Conservation (phyloP, 1,140 invertebrate genomes). For the Phortica variegata region DNA sequence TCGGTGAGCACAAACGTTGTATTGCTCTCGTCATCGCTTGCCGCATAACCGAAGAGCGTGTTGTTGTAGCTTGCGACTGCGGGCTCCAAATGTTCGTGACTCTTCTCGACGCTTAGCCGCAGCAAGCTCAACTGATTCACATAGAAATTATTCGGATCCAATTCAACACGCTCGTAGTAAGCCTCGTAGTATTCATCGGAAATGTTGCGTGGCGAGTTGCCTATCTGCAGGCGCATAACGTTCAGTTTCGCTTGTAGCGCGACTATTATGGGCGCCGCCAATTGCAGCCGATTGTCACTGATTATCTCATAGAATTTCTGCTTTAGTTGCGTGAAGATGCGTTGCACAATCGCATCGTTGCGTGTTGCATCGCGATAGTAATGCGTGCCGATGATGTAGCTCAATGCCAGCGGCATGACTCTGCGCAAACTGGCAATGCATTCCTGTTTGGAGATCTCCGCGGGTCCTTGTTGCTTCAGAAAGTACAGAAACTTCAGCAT, state of each 20-base stretch:
- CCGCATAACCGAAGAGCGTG: background rate
- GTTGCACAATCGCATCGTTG: constrained; percentile 13
- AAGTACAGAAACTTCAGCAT: constrained; percentile 40
- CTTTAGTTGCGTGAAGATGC: constrained; percentile 8
- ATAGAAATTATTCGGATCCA: constrained; percentile 40
- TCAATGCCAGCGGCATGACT: constrained; percentile 44
- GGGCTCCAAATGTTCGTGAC: constrained; percentile 23
- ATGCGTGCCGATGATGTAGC: constrained; percentile 37
- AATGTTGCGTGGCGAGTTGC: constrained; percentile 29
- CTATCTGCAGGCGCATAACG: constrained; percentile 36
- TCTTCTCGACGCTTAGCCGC: constrained; percentile 32
- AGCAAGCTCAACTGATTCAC: constrained; percentile 40
- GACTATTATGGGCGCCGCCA: constrained; percentile 31
- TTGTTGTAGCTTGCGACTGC: background rate
- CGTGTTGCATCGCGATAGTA: constrained; percentile 19
- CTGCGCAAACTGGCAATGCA: constrained; percentile 42
- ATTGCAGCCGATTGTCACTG: constrained; percentile 33
- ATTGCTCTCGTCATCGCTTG: constrained; percentile 6
- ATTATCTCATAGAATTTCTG: constrained; percentile 27
- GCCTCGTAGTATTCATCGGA: constrained; percentile 19
- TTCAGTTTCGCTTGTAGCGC: constrained; percentile 32
- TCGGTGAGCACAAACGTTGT: constrained; percentile 28
- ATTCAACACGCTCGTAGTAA: constrained; percentile 28
- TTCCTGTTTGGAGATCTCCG: constrained; percentile 37
- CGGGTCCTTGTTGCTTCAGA: constrained; percentile 41